Evolutionary conservation across 1,140 invertebrate species (phyloP).

Genomic region (Papilio polytes): DNA sequence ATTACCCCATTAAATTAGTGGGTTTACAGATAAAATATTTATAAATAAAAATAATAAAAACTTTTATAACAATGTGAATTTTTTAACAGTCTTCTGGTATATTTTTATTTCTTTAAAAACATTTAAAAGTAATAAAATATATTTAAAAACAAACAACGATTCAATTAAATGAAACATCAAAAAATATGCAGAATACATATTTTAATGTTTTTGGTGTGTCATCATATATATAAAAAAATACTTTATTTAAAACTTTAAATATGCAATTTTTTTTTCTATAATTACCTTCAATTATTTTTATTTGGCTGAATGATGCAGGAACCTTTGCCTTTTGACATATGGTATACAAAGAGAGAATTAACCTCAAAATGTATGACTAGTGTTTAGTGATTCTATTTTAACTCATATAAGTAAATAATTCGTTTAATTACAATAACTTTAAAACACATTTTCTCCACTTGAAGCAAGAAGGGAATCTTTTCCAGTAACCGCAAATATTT

Average conservation of each 20-base stretch:
- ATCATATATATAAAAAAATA: not conserved
- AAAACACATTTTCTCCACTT: no score
- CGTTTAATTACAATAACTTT: no score
- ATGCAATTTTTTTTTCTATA: not conserved
- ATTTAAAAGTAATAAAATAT: not conserved
- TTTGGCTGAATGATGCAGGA: not conserved
- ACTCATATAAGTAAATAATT: no score
- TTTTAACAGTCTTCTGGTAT: conserved; percentile 15
- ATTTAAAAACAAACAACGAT: not conserved
- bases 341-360: not conserved
- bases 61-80: not conserved
- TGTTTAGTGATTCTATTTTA: no score
- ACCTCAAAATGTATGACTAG: not conserved
- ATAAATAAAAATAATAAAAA: conserved; percentile 10
- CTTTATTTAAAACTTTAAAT: not conserved
- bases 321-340: not conserved
- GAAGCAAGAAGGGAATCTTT: no score
- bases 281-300: not conserved
- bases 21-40: not conserved
- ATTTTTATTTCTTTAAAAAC: not conserved
- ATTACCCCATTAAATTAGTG: not conserved
- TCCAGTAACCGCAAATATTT: no score
- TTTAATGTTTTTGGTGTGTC: not conserved
- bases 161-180: not conserved
- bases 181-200: not conserved